Conservation (phyloP, 1,140 invertebrate species). For the Grapholita molesta region DNA sequence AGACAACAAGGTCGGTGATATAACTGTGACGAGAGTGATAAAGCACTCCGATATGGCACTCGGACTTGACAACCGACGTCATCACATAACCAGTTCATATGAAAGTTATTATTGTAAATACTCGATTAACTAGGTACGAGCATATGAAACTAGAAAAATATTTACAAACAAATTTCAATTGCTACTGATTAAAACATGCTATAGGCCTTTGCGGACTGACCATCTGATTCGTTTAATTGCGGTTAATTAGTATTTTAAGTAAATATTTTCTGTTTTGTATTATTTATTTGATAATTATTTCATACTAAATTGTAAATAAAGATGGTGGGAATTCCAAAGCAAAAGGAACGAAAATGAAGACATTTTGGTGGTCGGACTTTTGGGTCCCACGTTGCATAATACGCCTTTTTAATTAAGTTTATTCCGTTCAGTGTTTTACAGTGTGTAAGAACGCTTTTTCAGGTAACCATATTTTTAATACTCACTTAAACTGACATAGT, state of each 20-base stretch:
- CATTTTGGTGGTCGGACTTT: too few species aligned
- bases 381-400: too few species aligned
- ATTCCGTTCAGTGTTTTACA: too few species aligned
- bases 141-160: slow-evolving; percentile 17
- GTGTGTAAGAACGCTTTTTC: too few species aligned
- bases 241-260: background rate
- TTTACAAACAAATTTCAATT: slow-evolving; percentile 29
- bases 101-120: slow-evolving; percentile 26
- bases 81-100: slow-evolving; percentile 28
- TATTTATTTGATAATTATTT: background rate
- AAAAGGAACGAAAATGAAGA: background rate
- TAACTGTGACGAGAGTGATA: slow-evolving; percentile 53
- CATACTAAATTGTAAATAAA: background rate
- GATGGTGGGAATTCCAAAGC: background rate
- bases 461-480: too few species aligned
- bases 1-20: slow-evolving; percentile 69
- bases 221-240: background rate
- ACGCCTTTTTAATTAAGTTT: too few species aligned
- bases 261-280: background rate
- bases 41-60: slow-evolving; percentile 31
- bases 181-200: background rate
- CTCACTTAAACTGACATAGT: too few species aligned
- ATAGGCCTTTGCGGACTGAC: background rate
- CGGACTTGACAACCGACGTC: slow-evolving; percentile 24
- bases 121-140: slow-evolving; percentile 31